phyloP scores from a whole-genome alignment of 1,140 invertebrate genomes.

The Sinella curviseta region DNA sequence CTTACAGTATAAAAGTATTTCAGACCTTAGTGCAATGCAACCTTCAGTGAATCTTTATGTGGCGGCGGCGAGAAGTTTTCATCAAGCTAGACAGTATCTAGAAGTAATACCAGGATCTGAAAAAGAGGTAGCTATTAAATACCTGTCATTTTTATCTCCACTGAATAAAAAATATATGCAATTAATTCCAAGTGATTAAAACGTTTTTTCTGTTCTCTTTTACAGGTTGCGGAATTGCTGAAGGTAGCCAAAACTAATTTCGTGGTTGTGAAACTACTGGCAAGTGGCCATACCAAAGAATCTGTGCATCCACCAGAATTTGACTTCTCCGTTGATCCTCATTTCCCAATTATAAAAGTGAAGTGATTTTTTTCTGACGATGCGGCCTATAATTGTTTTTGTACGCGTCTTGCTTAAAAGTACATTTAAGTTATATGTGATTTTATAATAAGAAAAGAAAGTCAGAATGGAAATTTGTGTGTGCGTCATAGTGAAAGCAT shows the following conservation, averaged over 20 bases:
- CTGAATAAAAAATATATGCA: conserved; percentile 22
- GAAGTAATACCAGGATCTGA: conserved; percentile 75
- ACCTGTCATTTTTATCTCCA: background rate
- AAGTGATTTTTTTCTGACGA: conserved; percentile 33
- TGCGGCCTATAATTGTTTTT: background rate
- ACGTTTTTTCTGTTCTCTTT: conserved; percentile 47
- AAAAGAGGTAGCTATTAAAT: conserved; percentile 68
- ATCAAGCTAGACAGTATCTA: conserved; percentile 80
- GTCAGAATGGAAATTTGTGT: too few species aligned
- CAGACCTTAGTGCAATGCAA: conserved; percentile 50
- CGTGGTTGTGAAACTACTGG: conserved; percentile 86
- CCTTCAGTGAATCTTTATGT: conserved; percentile 67
- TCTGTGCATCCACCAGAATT: conserved; percentile 80
- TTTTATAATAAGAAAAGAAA: too few species aligned
- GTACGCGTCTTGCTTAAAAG: background rate
- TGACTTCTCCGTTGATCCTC: conserved; percentile 82
- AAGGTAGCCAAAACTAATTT: conserved; percentile 93
- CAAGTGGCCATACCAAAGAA: conserved; percentile 85
- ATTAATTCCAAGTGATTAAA: background rate
- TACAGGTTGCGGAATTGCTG: conserved; percentile 76
- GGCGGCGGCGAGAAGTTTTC: conserved; percentile 84
- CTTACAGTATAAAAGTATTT: conserved; percentile 70
- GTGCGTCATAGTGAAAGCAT: too few species aligned
- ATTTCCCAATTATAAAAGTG: conserved; percentile 85
- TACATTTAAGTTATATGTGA: too few species aligned